phyloP scores from a whole-genome alignment of 2,113 vertebrate genomes.

The Cebus imitator region DNA sequence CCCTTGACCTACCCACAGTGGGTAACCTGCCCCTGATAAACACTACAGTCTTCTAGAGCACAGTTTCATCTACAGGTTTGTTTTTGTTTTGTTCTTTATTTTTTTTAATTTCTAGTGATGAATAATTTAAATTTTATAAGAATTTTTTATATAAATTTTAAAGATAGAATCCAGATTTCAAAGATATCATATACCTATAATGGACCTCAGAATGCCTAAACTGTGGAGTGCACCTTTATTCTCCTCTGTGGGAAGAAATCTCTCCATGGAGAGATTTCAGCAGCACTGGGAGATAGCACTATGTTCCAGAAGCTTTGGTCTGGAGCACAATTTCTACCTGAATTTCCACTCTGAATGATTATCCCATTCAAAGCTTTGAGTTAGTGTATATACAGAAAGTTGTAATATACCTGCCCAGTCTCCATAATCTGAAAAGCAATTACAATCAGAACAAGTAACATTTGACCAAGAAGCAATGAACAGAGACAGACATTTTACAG shows the following conservation, averaged over 20 bases:
- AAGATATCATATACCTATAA: neutral
- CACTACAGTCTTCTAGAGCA: neutral
- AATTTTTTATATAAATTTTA: neutral
- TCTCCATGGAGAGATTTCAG: neutral
- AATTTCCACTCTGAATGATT: neutral
- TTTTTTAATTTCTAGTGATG: neutral
- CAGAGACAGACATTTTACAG: neutral
- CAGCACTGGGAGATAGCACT: neutral
- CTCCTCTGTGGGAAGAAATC: neutral
- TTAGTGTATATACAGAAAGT: neutral
- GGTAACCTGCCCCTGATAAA: neutral
- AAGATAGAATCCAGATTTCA: neutral
- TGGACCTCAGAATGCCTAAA: neutral
- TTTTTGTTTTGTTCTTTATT: no score
- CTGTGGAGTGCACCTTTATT: neutral
- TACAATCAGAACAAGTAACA: neutral
- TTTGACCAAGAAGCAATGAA: neutral
- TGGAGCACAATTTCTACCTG: neutral
- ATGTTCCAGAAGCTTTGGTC: neutral
- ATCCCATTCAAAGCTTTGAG: neutral
- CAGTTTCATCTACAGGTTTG: neutral
- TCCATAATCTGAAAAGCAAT: neutral
- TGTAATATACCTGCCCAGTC: neutral
- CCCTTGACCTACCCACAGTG: neutral
- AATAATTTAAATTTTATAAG: neutral